These are phyloP conservation scores for Anolis carolinensis DNA, from an alignment of 2,113 vertebrate genomes.

Conservation along the genomic window DNA sequence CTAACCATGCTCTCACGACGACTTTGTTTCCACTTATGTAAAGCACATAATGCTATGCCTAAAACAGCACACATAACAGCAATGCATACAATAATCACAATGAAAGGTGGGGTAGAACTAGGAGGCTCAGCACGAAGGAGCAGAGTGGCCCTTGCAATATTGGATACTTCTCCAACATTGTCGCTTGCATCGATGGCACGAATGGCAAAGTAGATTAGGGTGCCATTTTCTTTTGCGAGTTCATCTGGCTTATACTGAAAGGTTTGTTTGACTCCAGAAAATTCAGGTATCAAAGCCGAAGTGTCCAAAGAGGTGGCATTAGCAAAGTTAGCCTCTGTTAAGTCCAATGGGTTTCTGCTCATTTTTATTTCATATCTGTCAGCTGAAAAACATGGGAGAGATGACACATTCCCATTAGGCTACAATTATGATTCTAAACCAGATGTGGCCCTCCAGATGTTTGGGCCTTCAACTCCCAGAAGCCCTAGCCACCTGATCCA, in stretches of 20 bases:
- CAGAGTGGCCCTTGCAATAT: constrained; percentile 29
- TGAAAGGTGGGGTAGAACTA: not conserved
- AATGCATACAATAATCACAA: constrained; percentile 6
- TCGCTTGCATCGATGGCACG: constrained; percentile 34
- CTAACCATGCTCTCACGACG: constrained; percentile 27
- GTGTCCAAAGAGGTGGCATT: constrained; percentile 51
- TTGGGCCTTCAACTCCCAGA: too few species aligned
- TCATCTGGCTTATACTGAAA: constrained; percentile 62
- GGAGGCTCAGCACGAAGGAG: constrained; percentile 38
- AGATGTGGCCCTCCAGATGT: too few species aligned
- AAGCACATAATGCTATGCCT: constrained; percentile 24
- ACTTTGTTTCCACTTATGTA: constrained; percentile 27
- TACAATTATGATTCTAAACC: too few species aligned
- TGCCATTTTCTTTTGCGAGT: constrained; percentile 50
- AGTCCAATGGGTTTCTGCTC: constrained; percentile 41
- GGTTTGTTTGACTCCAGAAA: constrained; percentile 52
- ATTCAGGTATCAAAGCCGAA: constrained; percentile 53
- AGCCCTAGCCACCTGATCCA: too few species aligned
- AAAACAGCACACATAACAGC: constrained; percentile 32
- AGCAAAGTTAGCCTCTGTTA: constrained; percentile 56
- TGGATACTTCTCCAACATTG: too few species aligned
- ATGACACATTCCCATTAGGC: not conserved
- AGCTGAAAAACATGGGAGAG: constrained; percentile 62
- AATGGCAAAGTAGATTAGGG: constrained; percentile 61
- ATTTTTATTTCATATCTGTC: constrained; percentile 19